phyloP scores from a whole-genome alignment of 2,113 vertebrate species.

The Chionis minor region DNA sequence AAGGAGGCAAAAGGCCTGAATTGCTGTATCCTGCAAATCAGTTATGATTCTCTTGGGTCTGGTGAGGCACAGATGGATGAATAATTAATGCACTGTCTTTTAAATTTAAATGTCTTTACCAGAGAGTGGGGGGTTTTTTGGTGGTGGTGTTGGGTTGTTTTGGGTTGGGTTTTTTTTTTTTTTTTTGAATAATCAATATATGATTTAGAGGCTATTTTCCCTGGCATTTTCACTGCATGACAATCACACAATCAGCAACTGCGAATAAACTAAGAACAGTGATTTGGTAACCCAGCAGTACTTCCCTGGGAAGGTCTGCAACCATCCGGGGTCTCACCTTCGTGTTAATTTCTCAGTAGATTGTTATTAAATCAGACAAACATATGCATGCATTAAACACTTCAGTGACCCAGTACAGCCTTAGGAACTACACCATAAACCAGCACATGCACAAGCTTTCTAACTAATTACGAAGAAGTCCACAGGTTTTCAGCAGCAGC shows the following conservation, averaged over 20 bases:
- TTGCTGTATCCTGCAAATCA: neutral
- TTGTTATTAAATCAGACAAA: slow-evolving; percentile 35
- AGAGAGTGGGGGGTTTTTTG: neutral
- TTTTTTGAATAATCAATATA: neutral
- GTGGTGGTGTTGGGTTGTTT: neutral
- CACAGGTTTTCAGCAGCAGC: neutral
- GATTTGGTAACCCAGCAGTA: neutral
- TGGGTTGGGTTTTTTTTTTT: no score
- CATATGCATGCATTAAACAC: neutral
- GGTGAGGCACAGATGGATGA: neutral
- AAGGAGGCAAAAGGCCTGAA: neutral
- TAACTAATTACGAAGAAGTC: neutral
- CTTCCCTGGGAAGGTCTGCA: neutral
- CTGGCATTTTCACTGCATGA: neutral
- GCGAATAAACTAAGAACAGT: neutral
- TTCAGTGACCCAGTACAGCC: neutral
- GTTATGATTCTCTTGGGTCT: neutral
- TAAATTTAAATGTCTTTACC: neutral
- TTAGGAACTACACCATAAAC: neutral
- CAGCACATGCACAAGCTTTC: neutral
- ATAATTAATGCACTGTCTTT: neutral
- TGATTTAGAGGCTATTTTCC: neutral
- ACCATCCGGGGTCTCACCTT: neutral
- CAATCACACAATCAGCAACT: neutral
- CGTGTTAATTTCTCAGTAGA: slow-evolving; percentile 5